Conservation (phyloP, 2,113 vertebrate species). For the rabbit (Oryctolagus cuniculus) region DNA sequence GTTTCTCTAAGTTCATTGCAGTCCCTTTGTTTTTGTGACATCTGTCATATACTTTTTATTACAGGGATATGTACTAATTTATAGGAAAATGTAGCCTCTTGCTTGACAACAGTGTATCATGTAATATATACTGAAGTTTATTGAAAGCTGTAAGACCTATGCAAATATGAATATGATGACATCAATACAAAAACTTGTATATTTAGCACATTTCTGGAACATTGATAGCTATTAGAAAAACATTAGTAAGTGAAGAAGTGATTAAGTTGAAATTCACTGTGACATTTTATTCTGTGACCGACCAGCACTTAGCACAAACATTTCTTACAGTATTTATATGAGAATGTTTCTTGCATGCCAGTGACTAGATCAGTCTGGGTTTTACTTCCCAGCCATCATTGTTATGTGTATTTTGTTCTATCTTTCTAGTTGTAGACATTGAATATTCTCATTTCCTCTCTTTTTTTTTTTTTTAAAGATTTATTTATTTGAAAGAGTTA, state of each 20-base stretch:
- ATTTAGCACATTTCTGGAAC: slow-evolving; percentile 33
- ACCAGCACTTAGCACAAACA: not conserved
- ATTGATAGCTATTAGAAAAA: slow-evolving; percentile 6
- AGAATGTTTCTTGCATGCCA: not conserved
- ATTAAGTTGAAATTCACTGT: slow-evolving; percentile 42
- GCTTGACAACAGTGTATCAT: not conserved
- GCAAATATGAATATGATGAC: not conserved
- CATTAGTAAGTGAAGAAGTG: slow-evolving; percentile 21
- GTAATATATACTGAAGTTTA: slow-evolving; percentile 15
- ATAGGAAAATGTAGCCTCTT: not conserved
- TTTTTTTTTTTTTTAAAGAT: not conserved
- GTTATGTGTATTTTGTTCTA: not conserved
- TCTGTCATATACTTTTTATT: slow-evolving; percentile 23
- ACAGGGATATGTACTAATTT: not conserved
- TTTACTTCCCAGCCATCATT: not conserved
- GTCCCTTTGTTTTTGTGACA: slow-evolving; percentile 15
- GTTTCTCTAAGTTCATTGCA: slow-evolving; percentile 4
- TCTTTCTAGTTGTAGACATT: slow-evolving; percentile 2
- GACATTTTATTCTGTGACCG: slow-evolving; percentile 27
- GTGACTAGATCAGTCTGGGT: not conserved
- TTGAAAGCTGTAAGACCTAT: not conserved
- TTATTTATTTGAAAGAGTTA: no score
- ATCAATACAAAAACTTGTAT: slow-evolving; percentile 26
- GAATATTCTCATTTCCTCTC: slow-evolving; percentile 26
- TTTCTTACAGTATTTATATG: not conserved